Conservation (phyloP, 2,113 vertebrate species). For the Mus pahari region DNA sequence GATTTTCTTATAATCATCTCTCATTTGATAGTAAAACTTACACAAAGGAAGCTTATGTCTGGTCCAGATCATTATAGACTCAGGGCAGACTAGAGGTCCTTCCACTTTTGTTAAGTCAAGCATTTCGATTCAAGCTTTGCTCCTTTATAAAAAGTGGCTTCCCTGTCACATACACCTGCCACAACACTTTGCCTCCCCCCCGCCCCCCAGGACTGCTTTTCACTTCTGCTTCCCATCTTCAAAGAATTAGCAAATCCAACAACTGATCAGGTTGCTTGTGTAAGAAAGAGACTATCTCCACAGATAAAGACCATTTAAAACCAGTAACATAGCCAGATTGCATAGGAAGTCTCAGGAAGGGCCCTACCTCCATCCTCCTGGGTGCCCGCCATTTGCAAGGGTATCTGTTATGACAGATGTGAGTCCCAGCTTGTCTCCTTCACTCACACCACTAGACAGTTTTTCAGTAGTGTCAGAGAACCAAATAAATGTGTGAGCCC, state of each 20-base stretch:
- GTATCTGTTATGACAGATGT: not conserved
- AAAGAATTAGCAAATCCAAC: conserved; percentile 73
- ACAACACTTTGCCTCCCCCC: not conserved
- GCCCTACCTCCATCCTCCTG: not conserved
- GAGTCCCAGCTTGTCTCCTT: not conserved
- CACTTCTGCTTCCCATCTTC: conserved; percentile 65
- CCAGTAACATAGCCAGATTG: conserved; percentile 43
- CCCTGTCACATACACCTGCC: not conserved
- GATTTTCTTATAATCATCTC: not conserved
- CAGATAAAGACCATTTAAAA: conserved; percentile 58
- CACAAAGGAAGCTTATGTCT: not conserved
- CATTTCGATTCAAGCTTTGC: conserved; percentile 65
- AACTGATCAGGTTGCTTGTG: conserved; percentile 16
- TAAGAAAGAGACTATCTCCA: conserved; percentile 58
- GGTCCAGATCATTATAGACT: not conserved
- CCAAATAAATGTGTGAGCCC: not conserved
- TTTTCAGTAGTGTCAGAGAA: not conserved
- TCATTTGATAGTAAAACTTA: not conserved
- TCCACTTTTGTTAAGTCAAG: conserved; percentile 71
- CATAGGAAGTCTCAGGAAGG: not conserved
- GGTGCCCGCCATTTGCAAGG: not conserved
- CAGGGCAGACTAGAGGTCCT: not conserved
- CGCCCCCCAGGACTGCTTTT: not conserved
- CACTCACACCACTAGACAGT: too few species aligned
- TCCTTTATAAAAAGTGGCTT: conserved; percentile 19